phyloP scores from a whole-genome alignment of 2,888 invertebrate species.

The Cephalotes varians region DNA sequence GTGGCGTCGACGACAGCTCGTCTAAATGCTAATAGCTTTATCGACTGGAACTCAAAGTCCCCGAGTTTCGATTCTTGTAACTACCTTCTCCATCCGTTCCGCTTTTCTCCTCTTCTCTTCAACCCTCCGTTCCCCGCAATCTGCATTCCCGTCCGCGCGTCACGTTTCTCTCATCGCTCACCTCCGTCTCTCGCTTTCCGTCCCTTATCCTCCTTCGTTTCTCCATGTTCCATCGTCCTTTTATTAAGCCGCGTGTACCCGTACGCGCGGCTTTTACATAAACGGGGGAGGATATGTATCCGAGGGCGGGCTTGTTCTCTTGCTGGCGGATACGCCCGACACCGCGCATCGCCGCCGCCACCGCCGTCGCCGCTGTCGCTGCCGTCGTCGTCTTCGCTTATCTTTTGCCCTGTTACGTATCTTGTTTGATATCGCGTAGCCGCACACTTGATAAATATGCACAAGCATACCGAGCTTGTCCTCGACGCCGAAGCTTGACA shows the following conservation, averaged over 20 bases:
- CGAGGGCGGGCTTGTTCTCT: slow-evolving; percentile 54
- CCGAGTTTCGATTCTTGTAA: slow-evolving; percentile 81
- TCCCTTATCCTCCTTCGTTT: slow-evolving; percentile 10
- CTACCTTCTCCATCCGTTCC: slow-evolving; percentile 66
- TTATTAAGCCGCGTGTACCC: slow-evolving; percentile 66
- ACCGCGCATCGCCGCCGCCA: slow-evolving; percentile 1
- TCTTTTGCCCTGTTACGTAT: slow-evolving; percentile 42
- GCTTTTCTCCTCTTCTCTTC: neutral
- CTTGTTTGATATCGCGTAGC: slow-evolving; percentile 52
- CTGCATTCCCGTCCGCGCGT: slow-evolving; percentile 38
- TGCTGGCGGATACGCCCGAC: slow-evolving; percentile 50
- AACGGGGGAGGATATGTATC: slow-evolving; percentile 58
- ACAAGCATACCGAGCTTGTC: slow-evolving; percentile 51
- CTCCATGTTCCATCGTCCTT: slow-evolving; percentile 50
- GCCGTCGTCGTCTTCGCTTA: slow-evolving; percentile 49
- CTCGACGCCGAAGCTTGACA: slow-evolving; percentile 17
- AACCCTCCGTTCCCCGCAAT: neutral
- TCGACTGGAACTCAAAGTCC: slow-evolving; percentile 83
- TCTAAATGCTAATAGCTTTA: slow-evolving; percentile 86
- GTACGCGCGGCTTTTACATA: slow-evolving; percentile 69
- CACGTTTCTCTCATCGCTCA: slow-evolving; percentile 32
- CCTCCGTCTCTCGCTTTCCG: slow-evolving; percentile 8
- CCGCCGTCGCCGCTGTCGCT: neutral
- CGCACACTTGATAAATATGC: slow-evolving; percentile 51
- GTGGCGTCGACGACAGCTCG: slow-evolving; percentile 83